These are phyloP conservation scores for Antidorcas marsupialis DNA, from an alignment of 2,113 vertebrate genomes.

Conservation along the genomic window DNA sequence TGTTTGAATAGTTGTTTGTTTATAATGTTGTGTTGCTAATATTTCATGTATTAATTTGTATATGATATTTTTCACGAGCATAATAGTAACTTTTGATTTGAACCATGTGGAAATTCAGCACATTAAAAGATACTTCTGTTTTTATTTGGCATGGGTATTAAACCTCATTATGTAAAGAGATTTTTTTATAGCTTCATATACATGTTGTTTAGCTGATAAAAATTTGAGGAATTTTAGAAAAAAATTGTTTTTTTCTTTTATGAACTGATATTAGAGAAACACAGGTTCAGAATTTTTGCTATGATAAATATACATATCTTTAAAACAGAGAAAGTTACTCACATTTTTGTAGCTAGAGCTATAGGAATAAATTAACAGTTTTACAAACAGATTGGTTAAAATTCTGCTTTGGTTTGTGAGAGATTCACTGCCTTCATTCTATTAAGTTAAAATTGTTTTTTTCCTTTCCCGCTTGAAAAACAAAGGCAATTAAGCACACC, in stretches of 20 bases:
- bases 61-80: background rate
- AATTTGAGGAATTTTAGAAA: background rate
- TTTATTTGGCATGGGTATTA: background rate
- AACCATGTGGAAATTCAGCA: background rate
- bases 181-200: background rate
- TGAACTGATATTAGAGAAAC: background rate
- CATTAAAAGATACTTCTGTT: background rate
- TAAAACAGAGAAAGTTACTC: background rate
- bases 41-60: background rate
- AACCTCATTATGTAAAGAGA: slow-evolving; percentile 1
- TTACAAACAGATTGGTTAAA: background rate
- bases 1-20: background rate
- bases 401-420: background rate
- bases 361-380: background rate
- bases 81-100: background rate
- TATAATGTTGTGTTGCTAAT: background rate
- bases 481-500: background rate
- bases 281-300: background rate
- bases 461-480: background rate
- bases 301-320: background rate
- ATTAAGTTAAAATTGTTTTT: background rate
- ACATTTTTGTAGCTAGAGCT: background rate
- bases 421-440: background rate
- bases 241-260: slow-evolving; percentile 19
- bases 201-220: slow-evolving; percentile 28